Conservation (phyloP, 1,140 invertebrate species). For the Zaprionus africanus region DNA sequence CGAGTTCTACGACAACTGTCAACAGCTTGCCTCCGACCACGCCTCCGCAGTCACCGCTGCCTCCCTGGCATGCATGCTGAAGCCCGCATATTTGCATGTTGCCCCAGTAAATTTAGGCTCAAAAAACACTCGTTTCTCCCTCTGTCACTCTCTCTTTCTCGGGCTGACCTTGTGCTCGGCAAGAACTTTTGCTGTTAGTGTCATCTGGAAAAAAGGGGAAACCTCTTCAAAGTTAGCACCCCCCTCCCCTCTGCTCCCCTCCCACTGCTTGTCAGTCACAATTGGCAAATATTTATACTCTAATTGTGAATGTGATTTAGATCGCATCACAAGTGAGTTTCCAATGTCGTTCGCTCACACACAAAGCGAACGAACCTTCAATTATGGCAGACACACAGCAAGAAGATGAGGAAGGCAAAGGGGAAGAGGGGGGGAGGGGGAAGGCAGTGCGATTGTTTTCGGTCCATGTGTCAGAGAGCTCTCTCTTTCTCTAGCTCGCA, state of each 20-base stretch:
- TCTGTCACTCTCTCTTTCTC: no score
- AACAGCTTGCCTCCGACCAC: constrained; percentile 65
- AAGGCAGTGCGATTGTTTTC: constrained; percentile 14
- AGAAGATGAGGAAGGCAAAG: background rate
- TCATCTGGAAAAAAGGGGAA: background rate
- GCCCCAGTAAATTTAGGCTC: constrained; percentile 50
- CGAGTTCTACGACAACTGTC: constrained; percentile 61
- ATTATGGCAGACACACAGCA: constrained; percentile 51
- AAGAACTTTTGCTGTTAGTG: constrained; percentile 47
- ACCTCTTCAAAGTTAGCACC: background rate
- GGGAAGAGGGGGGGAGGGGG: background rate
- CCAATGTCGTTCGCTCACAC: constrained; percentile 28
- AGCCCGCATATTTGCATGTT: constrained; percentile 74
- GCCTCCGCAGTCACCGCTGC: background rate
- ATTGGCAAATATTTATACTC: constrained; percentile 75
- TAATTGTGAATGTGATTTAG: constrained; percentile 66
- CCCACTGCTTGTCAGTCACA: constrained; percentile 13
- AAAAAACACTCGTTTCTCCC: constrained; percentile 24
- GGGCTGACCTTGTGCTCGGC: constrained; percentile 26
- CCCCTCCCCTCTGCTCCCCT: background rate
- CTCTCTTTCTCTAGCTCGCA: constrained; percentile 37
- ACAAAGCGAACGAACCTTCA: constrained; percentile 57
- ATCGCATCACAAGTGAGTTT: constrained; percentile 45
- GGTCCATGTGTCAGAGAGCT: constrained; percentile 36
- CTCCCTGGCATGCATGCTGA: constrained; percentile 49